Evolutionary conservation across 2,888 invertebrate species (phyloP), one percentile per base, ranked within the genome.

Genomic region (Camptogramma bilineatum): DNA sequence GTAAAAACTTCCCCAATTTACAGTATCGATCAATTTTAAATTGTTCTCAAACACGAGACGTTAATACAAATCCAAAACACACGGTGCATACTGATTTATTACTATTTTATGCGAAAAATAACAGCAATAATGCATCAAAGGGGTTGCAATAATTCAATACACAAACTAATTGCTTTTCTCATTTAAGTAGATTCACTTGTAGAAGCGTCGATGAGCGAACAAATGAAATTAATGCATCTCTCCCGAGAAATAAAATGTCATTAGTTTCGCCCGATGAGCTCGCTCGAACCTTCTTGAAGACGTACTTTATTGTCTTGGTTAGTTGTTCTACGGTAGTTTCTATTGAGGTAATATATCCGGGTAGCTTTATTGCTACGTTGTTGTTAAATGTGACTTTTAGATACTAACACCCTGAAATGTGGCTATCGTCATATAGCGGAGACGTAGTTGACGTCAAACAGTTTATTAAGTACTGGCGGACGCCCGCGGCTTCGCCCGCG

Each of bases 141-240:
- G 66, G 62, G 57, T 62, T 58, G 66, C 62, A 62, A 59, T 66
- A 66, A 66, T 62, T 66, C 66, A 62, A 62, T 66, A 52, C 31
- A 19, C 53, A 54, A 66, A 71, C 73, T 84, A 87, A 88, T 86
- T 83, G 81, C 83, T 84, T 85, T 85, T 85, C 82, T 77, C 78
- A 77, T 82, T 80, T 81, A 83, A 85, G 84, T 84, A 86, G 86
- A 89, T 87, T 83, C 79, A 85, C 84, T 87, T 85, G 80, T 79
- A 81, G 78, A 82, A 82, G 84, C 83, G 84, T 83, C 88, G 86
- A 88, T 88, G 86, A 83, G 87, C 85, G 85, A 86, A 86, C 87
- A 90, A 92, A 91, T 91, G 88, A 91, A 91, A 91, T 92, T 91
- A 92, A 90, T 90, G 89, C 90, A 90, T 88, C 87, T 82, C 92